Evolutionary conservation across 2,888 invertebrate genomes (phyloP).

Genomic region (Daptonema setosum): DNA sequence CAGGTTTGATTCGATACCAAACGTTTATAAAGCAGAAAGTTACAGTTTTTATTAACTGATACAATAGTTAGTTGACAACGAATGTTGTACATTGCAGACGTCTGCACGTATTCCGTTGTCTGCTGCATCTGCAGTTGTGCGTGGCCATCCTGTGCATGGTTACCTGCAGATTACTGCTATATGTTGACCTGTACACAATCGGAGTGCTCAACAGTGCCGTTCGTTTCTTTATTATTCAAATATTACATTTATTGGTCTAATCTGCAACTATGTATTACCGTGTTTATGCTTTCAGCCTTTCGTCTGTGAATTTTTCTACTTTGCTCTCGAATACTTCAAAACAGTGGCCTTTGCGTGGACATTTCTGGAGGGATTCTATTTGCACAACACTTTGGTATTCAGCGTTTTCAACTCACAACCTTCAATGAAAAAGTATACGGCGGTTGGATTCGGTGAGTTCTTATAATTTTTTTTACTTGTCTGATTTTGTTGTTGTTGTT

Average conservation of each 20-base stretch:
- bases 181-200: constrained; percentile 31
- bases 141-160: constrained; percentile 33
- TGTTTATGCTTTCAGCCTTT: constrained; percentile 42
- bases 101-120: constrained; percentile 32
- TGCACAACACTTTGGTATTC: constrained; percentile 54
- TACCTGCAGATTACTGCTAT: constrained; percentile 30
- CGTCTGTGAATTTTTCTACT: constrained; percentile 54
- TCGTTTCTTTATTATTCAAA: too few relatives aligned
- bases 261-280: too few relatives aligned
- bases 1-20: constrained; percentile 39
- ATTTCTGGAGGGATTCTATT: constrained; percentile 74
- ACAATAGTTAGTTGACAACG: too few relatives aligned
- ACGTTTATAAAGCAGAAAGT: not conserved
- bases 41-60: too few relatives aligned
- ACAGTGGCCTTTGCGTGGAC: constrained; percentile 89
- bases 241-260: too few relatives aligned
- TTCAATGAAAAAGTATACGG: constrained; percentile 25
- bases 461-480: constrained; percentile 10
- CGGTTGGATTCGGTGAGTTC: constrained; percentile 31
- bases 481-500: too few relatives aligned
- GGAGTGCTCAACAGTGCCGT: too few relatives aligned
- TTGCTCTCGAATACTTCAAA: constrained; percentile 62
- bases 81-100: too few relatives aligned
- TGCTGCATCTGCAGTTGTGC: constrained; percentile 34
- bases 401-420: constrained; percentile 36